Conservation (phyloP, 2,113 vertebrate species). For the Pipra filicauda region DNA sequence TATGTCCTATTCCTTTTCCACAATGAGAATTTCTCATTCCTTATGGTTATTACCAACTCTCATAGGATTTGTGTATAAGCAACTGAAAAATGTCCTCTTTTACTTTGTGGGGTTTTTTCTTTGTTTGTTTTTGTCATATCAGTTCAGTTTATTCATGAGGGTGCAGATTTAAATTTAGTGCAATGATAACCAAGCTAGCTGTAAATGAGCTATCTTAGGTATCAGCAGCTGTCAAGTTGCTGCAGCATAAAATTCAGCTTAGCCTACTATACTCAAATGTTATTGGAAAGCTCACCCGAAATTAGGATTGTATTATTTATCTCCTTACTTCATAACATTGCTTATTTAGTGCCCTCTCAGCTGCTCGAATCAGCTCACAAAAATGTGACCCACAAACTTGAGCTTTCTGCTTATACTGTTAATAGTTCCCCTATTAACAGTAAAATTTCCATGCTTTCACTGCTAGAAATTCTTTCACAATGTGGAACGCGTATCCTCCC, state of each 20-base stretch:
- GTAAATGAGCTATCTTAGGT: not conserved
- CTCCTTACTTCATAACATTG: not conserved
- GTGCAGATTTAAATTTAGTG: not conserved
- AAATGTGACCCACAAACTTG: not conserved
- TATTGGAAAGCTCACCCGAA: not conserved
- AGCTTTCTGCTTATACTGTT: not conserved
- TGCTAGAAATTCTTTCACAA: not conserved
- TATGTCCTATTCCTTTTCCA: not conserved
- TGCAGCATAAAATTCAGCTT: not conserved
- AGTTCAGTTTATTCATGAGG: not conserved
- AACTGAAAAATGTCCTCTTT: not conserved
- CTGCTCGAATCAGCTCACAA: not conserved
- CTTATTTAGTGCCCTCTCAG: not conserved
- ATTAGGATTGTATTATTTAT: not conserved
- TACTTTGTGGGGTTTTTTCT: not conserved
- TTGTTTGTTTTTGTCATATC: not conserved
- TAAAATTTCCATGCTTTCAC: not conserved
- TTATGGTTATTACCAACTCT: not conserved
- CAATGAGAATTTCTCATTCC: not conserved
- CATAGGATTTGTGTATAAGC: not conserved
- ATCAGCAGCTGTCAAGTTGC: not conserved
- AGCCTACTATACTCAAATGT: not conserved
- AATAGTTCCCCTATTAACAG: not conserved
- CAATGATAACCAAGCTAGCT: not conserved
- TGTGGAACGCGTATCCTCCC: not conserved